Evolutionary conservation across 2,113 vertebrate genomes (phyloP).

Genomic region (Psittacula cyanocephala): DNA sequence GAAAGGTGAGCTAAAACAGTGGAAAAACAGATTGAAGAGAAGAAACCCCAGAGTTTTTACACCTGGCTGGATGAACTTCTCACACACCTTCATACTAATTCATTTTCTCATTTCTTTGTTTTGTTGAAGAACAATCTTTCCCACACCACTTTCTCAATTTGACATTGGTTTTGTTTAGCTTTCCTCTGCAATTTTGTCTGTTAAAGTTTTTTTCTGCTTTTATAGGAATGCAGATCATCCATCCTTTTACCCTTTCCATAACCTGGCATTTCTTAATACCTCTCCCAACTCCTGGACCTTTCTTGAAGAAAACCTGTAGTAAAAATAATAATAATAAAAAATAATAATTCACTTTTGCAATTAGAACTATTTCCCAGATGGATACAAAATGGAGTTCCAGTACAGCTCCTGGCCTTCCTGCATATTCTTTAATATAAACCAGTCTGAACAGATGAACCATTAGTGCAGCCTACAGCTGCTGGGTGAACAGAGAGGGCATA

Average conservation of each 20-base stretch:
- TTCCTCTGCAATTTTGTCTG: not conserved
- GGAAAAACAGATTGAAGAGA: too few relatives aligned
- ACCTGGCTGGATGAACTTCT: not conserved
- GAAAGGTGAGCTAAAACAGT: not conserved
- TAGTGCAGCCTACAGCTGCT: rapidly evolving
- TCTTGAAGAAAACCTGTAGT: not conserved
- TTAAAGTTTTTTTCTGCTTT: not conserved
- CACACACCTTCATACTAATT: rapidly evolving
- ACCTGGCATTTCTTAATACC: not conserved
- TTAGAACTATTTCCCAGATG: not conserved
- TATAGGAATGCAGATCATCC: not conserved
- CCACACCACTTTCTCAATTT: not conserved
- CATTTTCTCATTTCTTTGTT: too few relatives aligned
- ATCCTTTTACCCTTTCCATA: too few relatives aligned
- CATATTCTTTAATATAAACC: not conserved
- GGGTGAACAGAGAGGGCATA: too few relatives aligned
- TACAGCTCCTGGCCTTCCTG: not conserved
- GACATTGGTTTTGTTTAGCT: rapidly evolving
- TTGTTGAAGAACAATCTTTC: not conserved
- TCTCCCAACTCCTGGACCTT: not conserved
- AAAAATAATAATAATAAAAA: rapidly evolving
- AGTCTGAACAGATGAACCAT: not conserved
- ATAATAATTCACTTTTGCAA: rapidly evolving
- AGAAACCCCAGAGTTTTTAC: not conserved
- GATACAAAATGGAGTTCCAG: not conserved